Conservation (phyloP, 2,888 invertebrate genomes). For the Glyphotaelius pellucidus region DNA sequence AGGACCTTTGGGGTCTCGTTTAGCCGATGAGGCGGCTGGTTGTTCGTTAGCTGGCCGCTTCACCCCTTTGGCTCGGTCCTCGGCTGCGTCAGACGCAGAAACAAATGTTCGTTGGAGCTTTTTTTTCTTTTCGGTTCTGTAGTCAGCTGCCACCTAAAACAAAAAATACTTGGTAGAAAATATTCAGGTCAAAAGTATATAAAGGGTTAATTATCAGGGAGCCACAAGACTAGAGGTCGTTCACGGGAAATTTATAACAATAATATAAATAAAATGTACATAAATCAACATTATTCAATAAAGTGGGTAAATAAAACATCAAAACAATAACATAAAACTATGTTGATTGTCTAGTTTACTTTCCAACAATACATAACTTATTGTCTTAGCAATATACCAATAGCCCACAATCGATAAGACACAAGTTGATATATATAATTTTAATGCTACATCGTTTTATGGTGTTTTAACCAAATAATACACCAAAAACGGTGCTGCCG, state of each 20-base stretch:
- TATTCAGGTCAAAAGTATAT: not conserved
- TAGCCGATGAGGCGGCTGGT: not conserved
- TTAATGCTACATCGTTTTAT: not conserved
- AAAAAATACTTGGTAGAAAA: not conserved
- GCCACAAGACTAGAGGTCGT: not conserved
- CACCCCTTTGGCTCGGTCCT: slow-evolving; percentile 74
- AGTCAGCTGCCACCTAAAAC: slow-evolving; percentile 85
- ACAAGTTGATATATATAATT: not conserved
- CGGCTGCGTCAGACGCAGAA: slow-evolving; percentile 81
- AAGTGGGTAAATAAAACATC: no score
- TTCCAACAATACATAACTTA: not conserved
- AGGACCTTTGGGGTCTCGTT: not conserved
- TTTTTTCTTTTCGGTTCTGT: slow-evolving; percentile 83
- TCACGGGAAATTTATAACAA: no score
- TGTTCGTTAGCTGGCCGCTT: slow-evolving; percentile 56
- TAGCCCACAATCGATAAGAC: not conserved
- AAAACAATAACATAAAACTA: not conserved
- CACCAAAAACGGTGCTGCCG: no score
- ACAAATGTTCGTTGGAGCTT: slow-evolving; percentile 83
- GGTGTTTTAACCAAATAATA: not conserved
- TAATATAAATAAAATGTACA: no score
- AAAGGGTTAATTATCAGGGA: not conserved
- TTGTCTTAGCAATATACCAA: not conserved
- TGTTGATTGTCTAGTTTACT: not conserved
- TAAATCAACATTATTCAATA: no score